Base-by-base conservation (phyloP, 2,888 invertebrate species). In the Lasioglossum villosulum region DNA sequence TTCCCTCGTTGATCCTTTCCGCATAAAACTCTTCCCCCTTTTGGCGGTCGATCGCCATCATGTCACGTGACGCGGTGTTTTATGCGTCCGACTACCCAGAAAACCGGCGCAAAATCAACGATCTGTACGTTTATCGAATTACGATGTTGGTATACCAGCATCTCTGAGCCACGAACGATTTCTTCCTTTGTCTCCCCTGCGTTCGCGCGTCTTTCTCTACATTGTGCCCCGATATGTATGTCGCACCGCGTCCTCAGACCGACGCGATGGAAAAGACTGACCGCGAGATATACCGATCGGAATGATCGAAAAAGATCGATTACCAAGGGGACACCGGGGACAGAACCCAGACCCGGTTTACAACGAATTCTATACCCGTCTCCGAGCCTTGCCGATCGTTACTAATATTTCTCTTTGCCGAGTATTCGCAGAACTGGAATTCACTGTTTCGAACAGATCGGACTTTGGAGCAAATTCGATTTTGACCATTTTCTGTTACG, bases 111-210 rank as follows among this genome's bases (percentile, higher is more conserved):
- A 90, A 92, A 92, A 91, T 92, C 92, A 80, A 73, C 89, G 85
- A 89, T 90, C 88, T 80, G 90, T 90, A 91, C 92, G 89, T 91
- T 92, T 91, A 92, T 92, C 92, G 92, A 92, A 92, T 92, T 92
- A 92, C 90, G 88, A 90, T 86, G 88, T 83, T 70, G 84, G 66
- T 66, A 19, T 30, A 30, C 83, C 86, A 85, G 56, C 83, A 83
- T 19, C 27, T 59, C 59, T n/a, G 56, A 56, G 27, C 56, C 27
- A 70, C 75, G 80, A 74, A 70, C 73, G 73, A 74, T 78, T 68
- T 78, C 75, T 83, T 78, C 75, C 81, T 52, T 83, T 66, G 27
- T 56, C 52, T 37, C 2, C 19, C 45, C 30, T 19, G 39, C 23
- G 68, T 68, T 39, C 68, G 23, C 37, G 68, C 68, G 27, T 19